Percentiles rank a stretch among this genome's conserved stretches.
Conservation (phyloP, 2,888 invertebrate species). For the Lacanobia oleracea region DNA sequence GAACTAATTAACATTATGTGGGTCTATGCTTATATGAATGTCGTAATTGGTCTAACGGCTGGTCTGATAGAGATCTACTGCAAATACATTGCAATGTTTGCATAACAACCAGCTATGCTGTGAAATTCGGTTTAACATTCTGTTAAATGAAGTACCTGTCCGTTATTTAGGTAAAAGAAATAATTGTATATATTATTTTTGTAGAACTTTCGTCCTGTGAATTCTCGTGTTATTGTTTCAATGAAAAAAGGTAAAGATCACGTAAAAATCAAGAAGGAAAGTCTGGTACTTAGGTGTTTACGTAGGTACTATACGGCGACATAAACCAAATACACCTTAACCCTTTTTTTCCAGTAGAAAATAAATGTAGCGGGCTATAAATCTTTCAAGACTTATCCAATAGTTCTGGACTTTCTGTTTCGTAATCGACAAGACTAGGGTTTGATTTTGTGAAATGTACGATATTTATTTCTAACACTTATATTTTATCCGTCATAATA, state of each 20-base stretch:
- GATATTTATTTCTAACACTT: constrained; percentile 6
- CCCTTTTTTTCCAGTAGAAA: constrained; percentile 9
- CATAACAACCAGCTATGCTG: not conserved
- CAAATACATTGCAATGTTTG: constrained; percentile 8
- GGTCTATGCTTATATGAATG: constrained; percentile 9
- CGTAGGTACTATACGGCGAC: not conserved
- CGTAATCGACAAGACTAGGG: not conserved
- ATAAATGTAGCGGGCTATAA: constrained; percentile 11
- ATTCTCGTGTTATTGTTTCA: not conserved
- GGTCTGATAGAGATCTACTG: constrained; percentile 7
- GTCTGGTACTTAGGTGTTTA: not conserved
- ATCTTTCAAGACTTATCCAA: constrained; percentile 25
- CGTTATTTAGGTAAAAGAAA: not conserved
- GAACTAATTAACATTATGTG: constrained; percentile 45
- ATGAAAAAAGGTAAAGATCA: not conserved
- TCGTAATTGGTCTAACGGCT: constrained; percentile 9
- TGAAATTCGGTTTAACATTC: not conserved
- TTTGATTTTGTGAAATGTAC: constrained; percentile 15
- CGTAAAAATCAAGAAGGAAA: constrained; percentile 4
- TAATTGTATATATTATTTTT: too few relatives aligned
- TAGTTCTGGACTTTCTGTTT: constrained; percentile 10
- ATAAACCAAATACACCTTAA: not conserved
- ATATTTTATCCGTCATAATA: constrained; percentile 5
- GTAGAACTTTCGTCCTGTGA: too few relatives aligned
- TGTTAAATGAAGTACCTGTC: not conserved